Percentiles rank a stretch among this genome's conserved stretches.
Evolutionary conservation across 2,797 vertebrate species (phyloP).

Genomic region (Eurystomus glaucurus): DNA sequence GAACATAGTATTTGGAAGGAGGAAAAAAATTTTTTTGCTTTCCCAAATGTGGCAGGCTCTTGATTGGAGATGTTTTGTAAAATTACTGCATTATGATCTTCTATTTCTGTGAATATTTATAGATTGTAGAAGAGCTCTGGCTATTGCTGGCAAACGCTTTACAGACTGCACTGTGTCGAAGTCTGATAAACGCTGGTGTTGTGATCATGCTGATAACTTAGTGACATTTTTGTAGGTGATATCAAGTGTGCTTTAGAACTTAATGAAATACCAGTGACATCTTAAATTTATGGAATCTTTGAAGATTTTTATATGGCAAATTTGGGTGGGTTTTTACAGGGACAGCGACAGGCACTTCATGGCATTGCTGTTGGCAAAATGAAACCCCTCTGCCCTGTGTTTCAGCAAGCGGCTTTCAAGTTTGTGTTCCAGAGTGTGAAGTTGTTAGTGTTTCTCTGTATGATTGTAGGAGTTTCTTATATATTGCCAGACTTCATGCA

Average conservation of each 20-base stretch:
- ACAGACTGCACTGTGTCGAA: background rate
- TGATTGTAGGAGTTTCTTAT: background rate
- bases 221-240: background rate
- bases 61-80: background rate
- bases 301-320: background rate
- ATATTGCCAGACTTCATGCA: background rate
- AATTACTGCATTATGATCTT: background rate
- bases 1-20: background rate
- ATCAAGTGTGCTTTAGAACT: background rate
- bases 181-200: background rate
- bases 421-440: background rate
- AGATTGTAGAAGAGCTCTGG: background rate
- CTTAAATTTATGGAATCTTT: background rate
- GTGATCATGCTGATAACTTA: background rate
- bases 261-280: background rate
- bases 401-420: background rate
- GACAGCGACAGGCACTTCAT: background rate
- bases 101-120: background rate
- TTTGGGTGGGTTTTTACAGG: background rate
- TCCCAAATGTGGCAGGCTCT: background rate
- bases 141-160: background rate
- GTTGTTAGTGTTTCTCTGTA: background rate
- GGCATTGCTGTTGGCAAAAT: background rate
- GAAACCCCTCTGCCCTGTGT: background rate
- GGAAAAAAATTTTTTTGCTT: background rate